phyloP scores from a whole-genome alignment of 2,113 vertebrate species.

The Indri indri region DNA sequence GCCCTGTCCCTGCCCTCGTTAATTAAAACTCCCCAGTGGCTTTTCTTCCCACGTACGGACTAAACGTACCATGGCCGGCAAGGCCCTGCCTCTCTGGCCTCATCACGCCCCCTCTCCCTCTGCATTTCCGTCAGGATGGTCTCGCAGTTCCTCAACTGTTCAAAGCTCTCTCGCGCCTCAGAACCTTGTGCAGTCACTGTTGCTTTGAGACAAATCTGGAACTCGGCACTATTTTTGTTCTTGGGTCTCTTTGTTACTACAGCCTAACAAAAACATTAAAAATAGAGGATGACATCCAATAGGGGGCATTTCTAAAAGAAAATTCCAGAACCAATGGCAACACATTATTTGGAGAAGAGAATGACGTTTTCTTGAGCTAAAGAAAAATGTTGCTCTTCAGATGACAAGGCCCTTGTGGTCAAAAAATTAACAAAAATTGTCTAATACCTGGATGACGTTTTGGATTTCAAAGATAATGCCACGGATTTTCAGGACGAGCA shows the following conservation, averaged over 20 bases:
- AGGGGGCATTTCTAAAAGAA: background rate
- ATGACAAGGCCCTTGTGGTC: background rate
- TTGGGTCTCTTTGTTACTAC: background rate
- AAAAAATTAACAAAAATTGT: conserved; percentile 28
- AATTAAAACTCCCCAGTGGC: background rate
- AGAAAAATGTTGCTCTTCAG: background rate
- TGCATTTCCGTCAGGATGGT: background rate
- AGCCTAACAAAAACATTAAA: background rate
- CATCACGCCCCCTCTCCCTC: background rate
- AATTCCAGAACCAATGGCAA: background rate
- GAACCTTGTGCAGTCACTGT: background rate
- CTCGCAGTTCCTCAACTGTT: background rate
- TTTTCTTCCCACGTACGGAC: background rate
- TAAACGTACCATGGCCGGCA: background rate
- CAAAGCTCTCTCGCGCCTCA: background rate
- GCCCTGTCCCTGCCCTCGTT: background rate
- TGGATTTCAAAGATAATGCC: conserved; percentile 1
- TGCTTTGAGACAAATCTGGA: background rate
- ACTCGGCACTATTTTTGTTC: background rate
- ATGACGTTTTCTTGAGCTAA: background rate
- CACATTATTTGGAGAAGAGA: background rate
- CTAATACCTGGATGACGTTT: background rate
- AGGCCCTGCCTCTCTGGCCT: background rate
- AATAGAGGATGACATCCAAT: background rate
- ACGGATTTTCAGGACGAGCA: background rate